Percentiles rank a stretch among this genome's conserved stretches.
These are phyloP conservation scores for Aegithalos caudatus DNA, from an alignment of 2,113 vertebrate species.

Conservation along the genomic window DNA sequence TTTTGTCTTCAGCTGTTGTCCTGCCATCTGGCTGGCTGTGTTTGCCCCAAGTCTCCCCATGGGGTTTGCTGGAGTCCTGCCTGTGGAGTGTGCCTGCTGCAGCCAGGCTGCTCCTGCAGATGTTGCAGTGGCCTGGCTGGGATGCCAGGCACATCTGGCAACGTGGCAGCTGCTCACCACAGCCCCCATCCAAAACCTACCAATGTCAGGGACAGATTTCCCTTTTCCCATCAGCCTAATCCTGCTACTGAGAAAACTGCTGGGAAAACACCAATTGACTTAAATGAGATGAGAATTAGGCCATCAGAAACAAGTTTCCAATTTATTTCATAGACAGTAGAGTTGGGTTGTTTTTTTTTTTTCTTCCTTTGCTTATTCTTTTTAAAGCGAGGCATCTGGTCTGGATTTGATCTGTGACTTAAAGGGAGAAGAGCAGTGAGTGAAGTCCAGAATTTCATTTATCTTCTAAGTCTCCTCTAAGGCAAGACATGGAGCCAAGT, in stretches of 20 bases:
- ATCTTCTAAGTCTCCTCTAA: slow-evolving; percentile 16
- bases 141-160: neutral
- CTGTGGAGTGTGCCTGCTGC: rapidly evolving
- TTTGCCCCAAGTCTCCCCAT: neutral
- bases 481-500: neutral
- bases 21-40: neutral
- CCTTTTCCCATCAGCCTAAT: neutral
- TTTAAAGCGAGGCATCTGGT: slow-evolving; percentile 33
- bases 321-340: neutral
- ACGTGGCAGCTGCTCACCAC: neutral
- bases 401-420: slow-evolving; percentile 52
- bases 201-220: rapidly evolving
- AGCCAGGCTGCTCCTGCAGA: neutral
- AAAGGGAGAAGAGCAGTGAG: slow-evolving; percentile 17
- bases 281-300: neutral
- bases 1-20: neutral
- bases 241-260: neutral
- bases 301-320: slow-evolving; percentile 23
- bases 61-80: neutral
- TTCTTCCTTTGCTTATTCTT: neutral
- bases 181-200: neutral
- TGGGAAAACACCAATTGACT: neutral
- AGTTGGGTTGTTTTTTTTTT: neutral
- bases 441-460: slow-evolving; percentile 14
- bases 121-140: neutral